phyloP scores from a whole-genome alignment of 2,113 vertebrate species.

The Menidia beryllina region DNA sequence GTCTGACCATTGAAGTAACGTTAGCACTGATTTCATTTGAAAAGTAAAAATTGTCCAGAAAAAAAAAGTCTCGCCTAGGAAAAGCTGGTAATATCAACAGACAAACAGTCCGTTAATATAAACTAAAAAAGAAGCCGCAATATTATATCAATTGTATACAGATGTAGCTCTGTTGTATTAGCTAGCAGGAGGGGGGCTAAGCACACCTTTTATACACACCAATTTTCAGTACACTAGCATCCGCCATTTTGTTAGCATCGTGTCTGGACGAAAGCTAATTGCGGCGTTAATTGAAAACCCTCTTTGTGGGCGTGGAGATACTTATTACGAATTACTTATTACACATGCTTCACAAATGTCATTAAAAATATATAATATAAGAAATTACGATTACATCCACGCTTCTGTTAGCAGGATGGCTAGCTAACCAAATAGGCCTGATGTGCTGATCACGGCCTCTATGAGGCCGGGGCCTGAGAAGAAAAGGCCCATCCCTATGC shows the following conservation, averaged over 20 bases:
- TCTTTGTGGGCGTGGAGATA: fast-evolving
- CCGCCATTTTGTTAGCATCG: constrained; percentile 81
- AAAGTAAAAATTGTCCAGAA: background rate
- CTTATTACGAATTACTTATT: fast-evolving
- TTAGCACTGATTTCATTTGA: constrained; percentile 32
- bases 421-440: constrained; percentile 68
- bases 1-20: constrained; percentile 45
- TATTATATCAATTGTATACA: background rate
- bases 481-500: constrained; percentile 76
- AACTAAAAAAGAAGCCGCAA: background rate
- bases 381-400: background rate
- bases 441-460: constrained; percentile 82
- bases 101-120: background rate
- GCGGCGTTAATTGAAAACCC: constrained; percentile 8
- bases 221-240: constrained; percentile 50
- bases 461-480: constrained; percentile 80
- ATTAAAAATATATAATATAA: background rate
- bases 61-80: background rate
- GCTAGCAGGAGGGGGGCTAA: constrained; percentile 35
- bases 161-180: background rate
- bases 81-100: background rate
- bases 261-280: constrained; percentile 54
- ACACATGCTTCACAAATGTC: fast-evolving
- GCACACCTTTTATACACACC: constrained; percentile 30
- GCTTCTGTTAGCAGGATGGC: background rate